Evolutionary conservation across 2,888 invertebrate genomes (phyloP).

Genomic region (Sarcophaga variegata): DNA sequence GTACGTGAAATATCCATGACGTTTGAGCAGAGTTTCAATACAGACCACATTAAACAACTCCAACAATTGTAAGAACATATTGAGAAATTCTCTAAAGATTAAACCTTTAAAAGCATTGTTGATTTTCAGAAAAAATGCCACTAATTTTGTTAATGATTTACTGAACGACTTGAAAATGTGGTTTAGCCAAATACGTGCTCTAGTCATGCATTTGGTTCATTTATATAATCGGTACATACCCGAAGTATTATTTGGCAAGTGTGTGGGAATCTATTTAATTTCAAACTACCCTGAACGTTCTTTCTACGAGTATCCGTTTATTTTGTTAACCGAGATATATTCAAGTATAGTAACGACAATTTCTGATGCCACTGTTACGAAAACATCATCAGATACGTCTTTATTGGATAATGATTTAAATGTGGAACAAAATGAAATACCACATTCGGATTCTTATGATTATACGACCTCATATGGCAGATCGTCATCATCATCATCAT

Average conservation of each 20-base stretch:
- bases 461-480: slow-evolving; percentile 54
- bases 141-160: slow-evolving; percentile 69
- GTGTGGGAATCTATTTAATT: slow-evolving; percentile 70
- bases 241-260: slow-evolving; percentile 72
- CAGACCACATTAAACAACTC: slow-evolving; percentile 71
- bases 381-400: slow-evolving; percentile 15
- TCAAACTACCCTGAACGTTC: slow-evolving; percentile 68
- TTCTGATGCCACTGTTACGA: neutral
- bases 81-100: neutral
- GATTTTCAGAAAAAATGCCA: slow-evolving; percentile 68
- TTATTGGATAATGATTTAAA: slow-evolving; percentile 61
- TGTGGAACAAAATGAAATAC: slow-evolving; percentile 73
- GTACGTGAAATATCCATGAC: slow-evolving; percentile 72
- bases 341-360: slow-evolving; percentile 40
- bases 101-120: neutral
- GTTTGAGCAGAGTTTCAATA: slow-evolving; percentile 71
- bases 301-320: slow-evolving; percentile 72
- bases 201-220: slow-evolving; percentile 65
- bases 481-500: slow-evolving; percentile 38
- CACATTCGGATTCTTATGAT: slow-evolving; percentile 65
- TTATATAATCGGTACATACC: slow-evolving; percentile 73
- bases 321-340: slow-evolving; percentile 70
- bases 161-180: slow-evolving; percentile 69
- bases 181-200: slow-evolving; percentile 68
- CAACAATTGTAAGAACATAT: slow-evolving; percentile 70